These are phyloP conservation scores for Pharmacophagus antenor DNA, from an alignment of 2,888 invertebrate species.

Conservation along the genomic window DNA sequence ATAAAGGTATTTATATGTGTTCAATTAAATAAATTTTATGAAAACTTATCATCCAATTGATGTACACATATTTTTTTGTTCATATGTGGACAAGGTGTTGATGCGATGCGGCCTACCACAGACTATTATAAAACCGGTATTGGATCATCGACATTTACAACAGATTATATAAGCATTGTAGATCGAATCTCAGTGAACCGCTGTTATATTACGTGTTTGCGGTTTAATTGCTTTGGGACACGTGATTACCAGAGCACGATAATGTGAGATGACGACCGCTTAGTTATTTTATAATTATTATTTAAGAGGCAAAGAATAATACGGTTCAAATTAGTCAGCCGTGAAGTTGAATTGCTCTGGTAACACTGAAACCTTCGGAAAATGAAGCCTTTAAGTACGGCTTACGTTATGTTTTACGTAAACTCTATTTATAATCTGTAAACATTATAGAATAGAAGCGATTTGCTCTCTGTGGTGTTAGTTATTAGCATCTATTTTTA, in stretches of 20 bases:
- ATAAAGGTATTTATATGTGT: too few species aligned
- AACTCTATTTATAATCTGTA: too few species aligned
- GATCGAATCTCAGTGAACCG: constrained; percentile 3
- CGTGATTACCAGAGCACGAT: neutral
- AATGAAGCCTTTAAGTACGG: too few species aligned
- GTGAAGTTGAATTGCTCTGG: too few species aligned
- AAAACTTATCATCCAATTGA: neutral
- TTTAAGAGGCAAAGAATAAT: too few species aligned
- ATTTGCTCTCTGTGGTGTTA: too few species aligned
- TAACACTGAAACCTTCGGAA: too few species aligned
- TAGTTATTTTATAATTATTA: neutral
- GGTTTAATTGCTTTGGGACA: neutral
- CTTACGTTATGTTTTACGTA: too few species aligned
- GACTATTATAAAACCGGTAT: constrained; percentile 11
- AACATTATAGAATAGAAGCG: too few species aligned
- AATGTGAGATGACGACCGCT: neutral
- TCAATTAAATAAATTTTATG: too few species aligned
- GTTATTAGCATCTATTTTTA: too few species aligned
- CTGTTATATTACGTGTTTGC: constrained; percentile 7
- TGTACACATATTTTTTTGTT: neutral
- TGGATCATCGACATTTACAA: constrained; percentile 20
- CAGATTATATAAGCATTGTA: constrained; percentile 20
- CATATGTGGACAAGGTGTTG: neutral
- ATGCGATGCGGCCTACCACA: constrained; percentile 1
- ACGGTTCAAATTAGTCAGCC: too few species aligned